Conservation (phyloP, 1,140 invertebrate genomes). For the Cyrtorhinus lividipennis region DNA sequence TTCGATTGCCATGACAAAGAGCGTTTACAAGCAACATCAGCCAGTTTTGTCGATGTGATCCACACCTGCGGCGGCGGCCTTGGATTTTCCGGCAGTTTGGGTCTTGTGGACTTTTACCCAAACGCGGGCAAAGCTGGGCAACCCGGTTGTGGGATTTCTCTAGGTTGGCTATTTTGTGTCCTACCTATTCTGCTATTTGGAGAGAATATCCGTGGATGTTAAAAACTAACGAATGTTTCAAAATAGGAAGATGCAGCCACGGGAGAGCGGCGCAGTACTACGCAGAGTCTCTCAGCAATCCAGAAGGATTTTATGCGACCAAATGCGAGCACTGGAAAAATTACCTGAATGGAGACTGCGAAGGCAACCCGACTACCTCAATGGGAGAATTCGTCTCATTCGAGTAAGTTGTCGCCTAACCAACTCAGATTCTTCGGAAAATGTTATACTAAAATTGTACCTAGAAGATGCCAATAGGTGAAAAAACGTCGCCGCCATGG, state of each 20-base stretch:
- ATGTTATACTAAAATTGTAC: no score
- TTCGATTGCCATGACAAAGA: constrained; percentile 29
- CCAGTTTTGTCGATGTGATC: constrained; percentile 40
- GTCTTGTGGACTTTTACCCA: constrained; percentile 44
- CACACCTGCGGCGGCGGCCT: constrained; percentile 39
- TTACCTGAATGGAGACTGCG: constrained; percentile 40
- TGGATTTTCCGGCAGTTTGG: constrained; percentile 37
- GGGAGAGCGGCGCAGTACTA: constrained; percentile 19
- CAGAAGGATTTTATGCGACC: constrained; percentile 37
- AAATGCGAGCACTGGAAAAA: constrained; percentile 43
- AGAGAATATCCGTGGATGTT: neutral
- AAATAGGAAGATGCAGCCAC: constrained; percentile 19
- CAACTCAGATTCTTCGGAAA: no score
- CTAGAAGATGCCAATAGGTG: no score
- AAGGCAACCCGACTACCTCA: constrained; percentile 28
- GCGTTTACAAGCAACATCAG: constrained; percentile 34
- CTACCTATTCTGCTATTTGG: neutral
- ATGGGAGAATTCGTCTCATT: constrained; percentile 41
- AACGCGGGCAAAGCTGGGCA: constrained; percentile 41
- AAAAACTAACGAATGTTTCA: neutral
- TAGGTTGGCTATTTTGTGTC: neutral
- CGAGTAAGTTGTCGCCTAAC: constrained; percentile 3
- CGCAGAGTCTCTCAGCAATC: constrained; percentile 19
- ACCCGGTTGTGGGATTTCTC: constrained; percentile 33
- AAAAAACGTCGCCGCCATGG: no score